These are phyloP conservation scores for Odontesthes bonariensis DNA, from an alignment of 2,113 vertebrate species.

Conservation along the genomic window DNA sequence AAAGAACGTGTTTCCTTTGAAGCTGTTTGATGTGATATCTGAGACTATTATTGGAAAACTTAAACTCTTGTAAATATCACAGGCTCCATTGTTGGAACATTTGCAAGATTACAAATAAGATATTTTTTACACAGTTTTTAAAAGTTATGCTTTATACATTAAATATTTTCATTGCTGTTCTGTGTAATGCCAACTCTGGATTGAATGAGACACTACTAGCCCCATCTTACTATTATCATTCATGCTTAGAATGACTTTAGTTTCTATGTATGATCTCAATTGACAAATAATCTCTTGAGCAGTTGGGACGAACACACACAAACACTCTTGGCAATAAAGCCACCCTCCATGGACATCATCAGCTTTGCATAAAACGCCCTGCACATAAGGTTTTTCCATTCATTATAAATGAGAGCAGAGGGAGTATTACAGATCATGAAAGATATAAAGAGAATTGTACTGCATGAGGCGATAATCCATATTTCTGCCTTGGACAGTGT, in stretches of 20 bases:
- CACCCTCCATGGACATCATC: conserved; percentile 46
- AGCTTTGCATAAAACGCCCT: conserved; percentile 37
- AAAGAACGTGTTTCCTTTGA: too few species aligned
- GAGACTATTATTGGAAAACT: too few species aligned
- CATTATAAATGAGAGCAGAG: conserved; percentile 62
- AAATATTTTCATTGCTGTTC: background rate
- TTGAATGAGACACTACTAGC: background rate
- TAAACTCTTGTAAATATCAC: background rate
- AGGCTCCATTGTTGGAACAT: background rate
- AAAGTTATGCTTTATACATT: background rate
- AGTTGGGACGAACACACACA: conserved; percentile 28
- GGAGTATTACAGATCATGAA: conserved; percentile 68
- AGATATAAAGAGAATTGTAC: conserved; percentile 73
- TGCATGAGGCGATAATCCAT: conserved; percentile 72
- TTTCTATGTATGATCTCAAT: conserved; percentile 6
- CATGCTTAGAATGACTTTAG: conserved; percentile 1
- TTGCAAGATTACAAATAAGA: background rate
- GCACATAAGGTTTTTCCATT: conserved; percentile 53
- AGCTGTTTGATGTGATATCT: too few species aligned
- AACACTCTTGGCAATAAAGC: conserved; percentile 46
- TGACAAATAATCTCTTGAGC: conserved; percentile 33
- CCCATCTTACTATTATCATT: conserved; percentile 7
- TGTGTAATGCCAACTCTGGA: background rate
- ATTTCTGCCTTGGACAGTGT: conserved; percentile 62
- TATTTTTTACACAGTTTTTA: background rate